Percentiles rank a stretch among this genome's conserved stretches.
phyloP scores from a whole-genome alignment of 2,797 vertebrate genomes.

The Calcarius lapponicus region DNA sequence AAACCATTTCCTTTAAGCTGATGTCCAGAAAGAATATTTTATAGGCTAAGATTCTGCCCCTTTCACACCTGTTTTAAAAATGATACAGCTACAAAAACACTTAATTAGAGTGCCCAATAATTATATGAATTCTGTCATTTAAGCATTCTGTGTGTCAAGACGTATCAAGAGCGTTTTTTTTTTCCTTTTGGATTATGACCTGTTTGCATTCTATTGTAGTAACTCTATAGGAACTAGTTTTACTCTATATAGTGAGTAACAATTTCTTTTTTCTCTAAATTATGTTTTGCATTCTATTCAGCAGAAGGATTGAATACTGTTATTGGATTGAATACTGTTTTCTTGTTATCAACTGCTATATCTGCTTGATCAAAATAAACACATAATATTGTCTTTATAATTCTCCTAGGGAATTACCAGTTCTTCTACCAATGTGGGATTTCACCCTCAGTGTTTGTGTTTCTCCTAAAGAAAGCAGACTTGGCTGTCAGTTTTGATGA shows the following conservation, averaged over 20 bases:
- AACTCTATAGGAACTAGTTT: neutral
- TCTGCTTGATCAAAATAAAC: neutral
- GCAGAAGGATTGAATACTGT: neutral
- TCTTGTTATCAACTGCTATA: neutral
- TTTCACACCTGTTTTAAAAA: neutral
- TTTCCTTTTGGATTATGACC: fast-evolving
- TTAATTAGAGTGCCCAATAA: neutral
- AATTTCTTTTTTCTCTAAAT: neutral
- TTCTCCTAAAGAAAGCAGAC: neutral
- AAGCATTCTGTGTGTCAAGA: neutral
- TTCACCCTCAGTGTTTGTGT: neutral
- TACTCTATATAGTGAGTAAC: neutral
- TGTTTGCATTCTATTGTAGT: neutral
- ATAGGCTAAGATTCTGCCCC: neutral
- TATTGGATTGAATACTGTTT: neutral
- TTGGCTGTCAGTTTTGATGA: neutral
- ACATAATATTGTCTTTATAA: neutral
- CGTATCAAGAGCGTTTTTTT: neutral
- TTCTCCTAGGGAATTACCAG: neutral
- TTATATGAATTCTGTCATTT: neutral
- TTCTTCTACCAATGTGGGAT: neutral
- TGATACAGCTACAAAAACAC: neutral
- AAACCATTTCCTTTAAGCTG: neutral
- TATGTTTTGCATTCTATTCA: neutral
- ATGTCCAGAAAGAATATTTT: neutral